Base-by-base conservation (phyloP, 2,888 invertebrate genomes). In the Brenthis hecate region DNA sequence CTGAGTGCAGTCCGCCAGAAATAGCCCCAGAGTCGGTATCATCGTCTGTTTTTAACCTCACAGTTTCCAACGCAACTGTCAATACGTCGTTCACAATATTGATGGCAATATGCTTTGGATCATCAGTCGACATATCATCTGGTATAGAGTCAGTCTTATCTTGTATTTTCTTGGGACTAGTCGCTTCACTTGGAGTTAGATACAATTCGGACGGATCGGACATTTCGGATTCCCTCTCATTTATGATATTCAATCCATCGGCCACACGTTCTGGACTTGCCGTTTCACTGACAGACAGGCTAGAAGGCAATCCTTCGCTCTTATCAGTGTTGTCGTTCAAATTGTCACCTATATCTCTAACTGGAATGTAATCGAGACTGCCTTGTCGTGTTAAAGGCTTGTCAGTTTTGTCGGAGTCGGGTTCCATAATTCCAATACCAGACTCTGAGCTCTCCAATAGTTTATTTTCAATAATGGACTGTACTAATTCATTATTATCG, bases 131-230 rank as follows among this genome's bases (percentile, higher is more conserved):
- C 13, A 77, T 75, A 56, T 86, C 85, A 54, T 86, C 85, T 51
- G 81, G 78, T 80, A 81, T 80, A 72, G 72, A 74, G 67, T 91
- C 92, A 83, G 87, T 86, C 85, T 91, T 91, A 77, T 91, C 91
- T 82, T 84, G 82, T 72, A 78, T 80, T 85, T 86, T 90, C 78
- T 87, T 89, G 74, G 93, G 93, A 76, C 93, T 93, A 76, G 93
- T 93, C 53, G 94, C 90, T 82, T 95, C 95, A 54, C 95, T 95
- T 28, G 95, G 95, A 61, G 95, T 95, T 72, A 95, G 85, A 79
- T 95, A 95, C 69, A 95, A 90, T 79, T 96, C 96, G 60, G 95
- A 95, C 72, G 94, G 93, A 82, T 96, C 95, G 74, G 95, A 95
- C 62, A 95, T 93, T 71, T 94, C 93, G 53, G 94, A 91, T 84